A percentile compares a stretch with the other conserved stretches of the same genome.
phyloP scores from a whole-genome alignment of 92 coral and sea anemone species.

The Anthopleura xanthogrammica region DNA sequence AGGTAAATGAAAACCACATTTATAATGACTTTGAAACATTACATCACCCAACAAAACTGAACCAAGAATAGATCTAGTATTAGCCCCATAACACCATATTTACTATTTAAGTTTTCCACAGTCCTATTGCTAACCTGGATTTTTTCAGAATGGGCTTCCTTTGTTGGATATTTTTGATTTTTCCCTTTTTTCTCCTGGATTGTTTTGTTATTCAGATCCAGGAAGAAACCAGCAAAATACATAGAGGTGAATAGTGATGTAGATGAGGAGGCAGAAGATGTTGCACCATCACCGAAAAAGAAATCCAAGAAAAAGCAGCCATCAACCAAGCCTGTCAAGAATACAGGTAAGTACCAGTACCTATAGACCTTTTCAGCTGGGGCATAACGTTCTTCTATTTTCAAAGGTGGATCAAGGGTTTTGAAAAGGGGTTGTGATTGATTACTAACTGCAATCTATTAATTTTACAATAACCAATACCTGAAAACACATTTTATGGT shows the following conservation, averaged over 20 bases:
- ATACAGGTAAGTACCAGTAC: not conserved
- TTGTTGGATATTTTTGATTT: not conserved
- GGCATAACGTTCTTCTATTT: too few relatives aligned
- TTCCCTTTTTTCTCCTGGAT: too few relatives aligned
- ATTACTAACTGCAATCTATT: too few relatives aligned
- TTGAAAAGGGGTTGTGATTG: too few relatives aligned
- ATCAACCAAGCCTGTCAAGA: constrained; percentile 10
- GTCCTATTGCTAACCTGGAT: not conserved
- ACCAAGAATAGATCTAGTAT: too few relatives aligned
- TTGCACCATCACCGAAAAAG: constrained; percentile 42
- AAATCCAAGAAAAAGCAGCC: constrained; percentile 40
- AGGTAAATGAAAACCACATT: constrained; percentile 33
- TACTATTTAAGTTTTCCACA: too few relatives aligned
- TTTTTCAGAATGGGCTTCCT: not conserved
- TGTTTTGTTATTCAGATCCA: constrained; percentile 26
- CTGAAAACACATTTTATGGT: not conserved
- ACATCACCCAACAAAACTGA: too few relatives aligned
- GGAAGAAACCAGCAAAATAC: constrained; percentile 60
- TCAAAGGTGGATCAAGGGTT: too few relatives aligned
- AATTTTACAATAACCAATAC: too few relatives aligned
- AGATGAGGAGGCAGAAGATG: constrained; percentile 34
- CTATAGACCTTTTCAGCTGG: not conserved
- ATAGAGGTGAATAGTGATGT: constrained; percentile 50
- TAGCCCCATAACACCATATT: too few relatives aligned
- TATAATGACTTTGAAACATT: not conserved